Base-by-base conservation (phyloP, 2,888 invertebrate genomes). In the Ectemnius lituratus region DNA sequence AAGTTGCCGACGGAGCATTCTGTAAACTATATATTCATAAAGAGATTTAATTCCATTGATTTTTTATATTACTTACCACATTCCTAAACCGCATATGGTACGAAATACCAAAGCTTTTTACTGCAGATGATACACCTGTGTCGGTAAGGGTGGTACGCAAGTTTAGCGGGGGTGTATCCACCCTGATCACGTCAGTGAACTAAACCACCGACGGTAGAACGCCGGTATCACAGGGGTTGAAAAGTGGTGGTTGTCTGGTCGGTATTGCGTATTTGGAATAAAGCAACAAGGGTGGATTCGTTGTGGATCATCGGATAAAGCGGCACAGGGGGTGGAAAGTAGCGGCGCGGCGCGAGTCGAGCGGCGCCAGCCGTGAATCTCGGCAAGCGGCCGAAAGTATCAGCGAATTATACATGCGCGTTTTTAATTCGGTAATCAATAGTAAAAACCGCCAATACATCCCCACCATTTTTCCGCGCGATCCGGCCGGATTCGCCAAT, bases 361-460 rank as follows among this genome's bases (percentile, higher is more conserved):
- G 73, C 67, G 70, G 27, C 73, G 70, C 78, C 70, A 62, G 37
- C 63, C 27, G 65, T 23, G 62, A 45, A 61, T 61, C 59, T 45
- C 23, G 14, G 13, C 56, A 70, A 68, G 65, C 77, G 63, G 37
- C 8, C 37, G 58, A 73, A 75, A 81, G 77, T 85, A 84, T 86
- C 84, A 84, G 82, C 85, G 88, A 89, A 89, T 89, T 89, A 89
- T 89, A 85, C 88, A 89, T 88, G 88, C 89, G 88, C 88, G 88
- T 89, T 89, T 89, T 89, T 89, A 88, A 88, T 89, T 88, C 87
- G 85, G 86, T 88, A 88, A 89, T 89, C 89, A 88, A 89, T 89
- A 89, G 89, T 88, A 88, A 89, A 89, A 89, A 89, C 85, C 86
- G 79, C 83, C 84, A 83, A 83, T 82, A 83, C 82, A 78, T 82